A percentile compares a stretch with the other conserved stretches of the same genome.
Conservation (phyloP, 2,888 invertebrate genomes). For the Limnephilus auricula region DNA sequence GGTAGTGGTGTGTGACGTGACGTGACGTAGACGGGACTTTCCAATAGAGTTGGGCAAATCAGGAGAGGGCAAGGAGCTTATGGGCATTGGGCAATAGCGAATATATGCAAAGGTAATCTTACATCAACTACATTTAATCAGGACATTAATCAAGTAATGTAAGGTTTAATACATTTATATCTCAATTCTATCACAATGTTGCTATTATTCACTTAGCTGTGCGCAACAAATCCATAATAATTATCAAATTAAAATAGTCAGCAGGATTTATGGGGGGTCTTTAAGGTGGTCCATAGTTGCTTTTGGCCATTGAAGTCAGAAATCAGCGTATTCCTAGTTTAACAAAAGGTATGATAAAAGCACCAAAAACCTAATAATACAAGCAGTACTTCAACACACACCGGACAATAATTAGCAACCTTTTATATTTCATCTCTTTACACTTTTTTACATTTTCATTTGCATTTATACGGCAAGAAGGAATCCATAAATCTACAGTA, state of each 20-base stretch:
- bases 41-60: neutral
- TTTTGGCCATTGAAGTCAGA: slow-evolving; percentile 27
- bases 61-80: neutral
- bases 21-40: neutral
- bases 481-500: slow-evolving; percentile 47
- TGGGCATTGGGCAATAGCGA: neutral
- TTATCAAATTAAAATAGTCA: slow-evolving; percentile 11
- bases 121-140: neutral
- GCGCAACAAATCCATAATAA: slow-evolving; percentile 10
- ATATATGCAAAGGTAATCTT: neutral
- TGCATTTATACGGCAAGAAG: slow-evolving; percentile 40
- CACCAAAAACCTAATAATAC: slow-evolving; percentile 23
- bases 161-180: neutral
- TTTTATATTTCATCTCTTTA: slow-evolving; percentile 33
- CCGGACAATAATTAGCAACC: slow-evolving; percentile 10
- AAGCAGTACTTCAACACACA: slow-evolving; percentile 7
- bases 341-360: slow-evolving; percentile 26
- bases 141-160: neutral
- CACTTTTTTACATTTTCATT: slow-evolving; percentile 37
- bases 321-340: slow-evolving; percentile 5
- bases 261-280: slow-evolving; percentile 21
- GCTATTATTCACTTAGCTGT: slow-evolving; percentile 3
- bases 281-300: slow-evolving; percentile 2
- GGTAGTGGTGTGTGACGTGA: neutral
- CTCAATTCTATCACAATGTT: slow-evolving; percentile 23